These are phyloP conservation scores for Diogma glabrata DNA, from an alignment of 2,888 invertebrate genomes.

Conservation along the genomic window DNA sequence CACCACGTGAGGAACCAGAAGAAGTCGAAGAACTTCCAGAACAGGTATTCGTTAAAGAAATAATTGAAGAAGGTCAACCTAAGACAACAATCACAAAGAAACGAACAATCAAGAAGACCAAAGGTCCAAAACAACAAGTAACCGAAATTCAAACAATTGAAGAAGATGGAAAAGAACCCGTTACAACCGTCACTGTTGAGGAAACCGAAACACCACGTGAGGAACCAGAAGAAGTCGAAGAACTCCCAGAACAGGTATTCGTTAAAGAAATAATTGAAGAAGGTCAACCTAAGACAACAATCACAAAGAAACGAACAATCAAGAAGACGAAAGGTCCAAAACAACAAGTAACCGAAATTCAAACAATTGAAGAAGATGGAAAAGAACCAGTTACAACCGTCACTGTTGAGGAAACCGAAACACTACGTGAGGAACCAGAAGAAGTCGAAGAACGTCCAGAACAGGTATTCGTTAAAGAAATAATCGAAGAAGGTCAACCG, in stretches of 20 bases:
- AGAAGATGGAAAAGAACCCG: slow-evolving; percentile 28
- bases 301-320: slow-evolving; percentile 28
- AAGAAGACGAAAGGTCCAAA: slow-evolving; percentile 31
- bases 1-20: slow-evolving; percentile 17
- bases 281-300: slow-evolving; percentile 26
- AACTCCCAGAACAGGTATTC: slow-evolving; percentile 21
- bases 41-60: slow-evolving; percentile 19
- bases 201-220: slow-evolving; percentile 19
- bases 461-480: slow-evolving; percentile 22
- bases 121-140: slow-evolving; percentile 24
- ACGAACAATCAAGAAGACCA: slow-evolving; percentile 27
- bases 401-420: slow-evolving; percentile 21
- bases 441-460: slow-evolving; percentile 29
- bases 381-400: slow-evolving; percentile 31
- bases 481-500: slow-evolving; percentile 22
- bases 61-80: slow-evolving; percentile 21
- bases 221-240: slow-evolving; percentile 17
- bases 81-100: slow-evolving; percentile 28
- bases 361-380: slow-evolving; percentile 34
- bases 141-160: slow-evolving; percentile 33
- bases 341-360: slow-evolving; percentile 33
- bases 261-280: slow-evolving; percentile 24
- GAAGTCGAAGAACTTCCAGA: slow-evolving; percentile 17
- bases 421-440: slow-evolving; percentile 17
- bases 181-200: slow-evolving; percentile 26